Base-by-base conservation (phyloP, 1,140 invertebrate species). In the Atopsyche davidsoni region DNA sequence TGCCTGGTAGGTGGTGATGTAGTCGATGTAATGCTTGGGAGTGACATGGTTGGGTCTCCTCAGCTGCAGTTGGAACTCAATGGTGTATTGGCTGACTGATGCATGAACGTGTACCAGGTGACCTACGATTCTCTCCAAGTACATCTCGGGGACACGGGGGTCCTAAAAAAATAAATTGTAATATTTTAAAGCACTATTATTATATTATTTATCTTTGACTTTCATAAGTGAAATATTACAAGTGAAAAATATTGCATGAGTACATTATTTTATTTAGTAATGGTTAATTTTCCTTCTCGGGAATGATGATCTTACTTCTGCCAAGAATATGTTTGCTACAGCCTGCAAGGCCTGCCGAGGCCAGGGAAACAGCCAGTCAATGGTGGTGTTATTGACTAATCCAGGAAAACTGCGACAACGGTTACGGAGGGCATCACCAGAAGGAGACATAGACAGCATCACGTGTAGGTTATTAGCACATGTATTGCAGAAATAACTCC, bases 321-420 rank as follows among this genome's bases (percentile, higher is more conserved):
- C 80, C 0, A 93, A 72, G 59, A 85, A 87, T 3, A 87, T 82
- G 40, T 83, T 84, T 4, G 90, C 90, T 6, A 96, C 90, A 1
- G 89, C 86, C 35, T 83, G 73, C 13, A 96, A 63, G 2, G 92
- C 91, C 69, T 95, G 88, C 50, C 83, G 79, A 1, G 92, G 91
- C 92, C 93, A 96, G 0, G 88, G 81, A 61, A 89, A 86, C 53
- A 94, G 85, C 91, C 92, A 96, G 68, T 97, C 88, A 41, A 96
- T 92, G 9, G 87, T 92, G 2, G 89, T 92, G 62, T 89, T 93
- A 62, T 92, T 94, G 14, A 96, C 86, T 1, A 97, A 72, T 0
- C 91, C 91, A 0, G 92, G 92, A 67, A 95, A 96, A 71, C 84
- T 92, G 39, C 91, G 75, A 58, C 92, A 89, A 16, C 89, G 77